Percentiles rank a stretch among this genome's conserved stretches.
Evolutionary conservation across 2,113 vertebrate genomes (phyloP).

Genomic region (Nycticorax nycticorax): DNA sequence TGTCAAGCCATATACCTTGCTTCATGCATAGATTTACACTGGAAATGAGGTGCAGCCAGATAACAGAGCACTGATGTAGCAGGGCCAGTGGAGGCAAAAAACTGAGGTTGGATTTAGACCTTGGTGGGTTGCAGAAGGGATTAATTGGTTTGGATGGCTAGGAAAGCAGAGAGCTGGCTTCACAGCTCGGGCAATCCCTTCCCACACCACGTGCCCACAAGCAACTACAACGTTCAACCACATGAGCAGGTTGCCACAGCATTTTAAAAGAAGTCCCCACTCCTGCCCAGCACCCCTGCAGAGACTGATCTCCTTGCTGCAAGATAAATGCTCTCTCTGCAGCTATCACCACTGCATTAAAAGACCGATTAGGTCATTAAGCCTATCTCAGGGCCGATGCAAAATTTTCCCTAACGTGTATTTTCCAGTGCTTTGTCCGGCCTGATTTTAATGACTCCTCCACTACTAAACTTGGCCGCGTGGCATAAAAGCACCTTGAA

Average conservation of each 20-base stretch:
- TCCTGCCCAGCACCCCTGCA: not conserved
- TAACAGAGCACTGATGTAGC: not conserved
- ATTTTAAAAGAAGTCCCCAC: not conserved
- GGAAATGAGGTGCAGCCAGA: not conserved
- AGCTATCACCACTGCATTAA: not conserved
- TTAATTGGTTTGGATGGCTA: not conserved
- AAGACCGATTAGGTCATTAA: not conserved
- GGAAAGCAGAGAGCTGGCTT: not conserved
- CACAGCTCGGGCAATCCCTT: not conserved
- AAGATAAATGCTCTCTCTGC: not conserved
- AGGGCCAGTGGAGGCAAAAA: not conserved
- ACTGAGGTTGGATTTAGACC: not conserved
- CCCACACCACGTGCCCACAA: not conserved
- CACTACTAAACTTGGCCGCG: not conserved
- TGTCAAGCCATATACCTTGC: not conserved
- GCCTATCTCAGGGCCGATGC: not conserved
- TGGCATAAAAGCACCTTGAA: conserved; percentile 6
- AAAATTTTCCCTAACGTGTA: not conserved
- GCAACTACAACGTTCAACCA: not conserved
- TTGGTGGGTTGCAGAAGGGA: not conserved
- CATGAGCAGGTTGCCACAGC: not conserved
- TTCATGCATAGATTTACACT: not conserved
- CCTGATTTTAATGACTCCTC: not conserved
- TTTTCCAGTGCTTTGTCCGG: not conserved
- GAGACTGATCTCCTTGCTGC: not conserved